Percentiles rank a stretch among this genome's conserved stretches.
phyloP scores from a whole-genome alignment of 2,113 vertebrate genomes.

The Petroica traversi region DNA sequence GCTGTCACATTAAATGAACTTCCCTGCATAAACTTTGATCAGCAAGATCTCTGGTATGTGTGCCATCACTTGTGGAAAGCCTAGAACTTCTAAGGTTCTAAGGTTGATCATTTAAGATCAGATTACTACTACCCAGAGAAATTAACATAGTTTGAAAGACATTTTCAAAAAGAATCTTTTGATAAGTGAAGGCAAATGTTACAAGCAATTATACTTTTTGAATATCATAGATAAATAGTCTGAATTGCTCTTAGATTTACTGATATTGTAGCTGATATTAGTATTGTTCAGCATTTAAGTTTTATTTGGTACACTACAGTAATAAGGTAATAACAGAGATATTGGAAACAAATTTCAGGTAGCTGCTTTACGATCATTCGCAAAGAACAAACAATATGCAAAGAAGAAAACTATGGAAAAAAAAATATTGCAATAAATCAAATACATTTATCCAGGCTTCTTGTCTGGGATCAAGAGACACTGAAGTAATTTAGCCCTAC shows the following conservation, averaged over 20 bases:
- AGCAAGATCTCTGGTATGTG: neutral
- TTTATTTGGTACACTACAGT: neutral
- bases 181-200: neutral
- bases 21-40: neutral
- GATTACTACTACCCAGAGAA: neutral
- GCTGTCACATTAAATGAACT: neutral
- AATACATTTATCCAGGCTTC: neutral
- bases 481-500: neutral
- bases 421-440: neutral
- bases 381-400: neutral
- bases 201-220: neutral
- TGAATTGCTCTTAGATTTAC: neutral
- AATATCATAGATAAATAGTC: neutral
- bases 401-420: neutral
- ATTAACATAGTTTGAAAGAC: neutral
- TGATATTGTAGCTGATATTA: neutral
- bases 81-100: neutral
- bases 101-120: neutral
- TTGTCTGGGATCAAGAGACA: neutral
- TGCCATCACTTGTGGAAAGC: neutral
- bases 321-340: neutral
- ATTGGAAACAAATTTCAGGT: neutral
- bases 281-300: neutral
- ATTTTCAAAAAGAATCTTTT: neutral
- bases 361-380: neutral